phyloP scores from a whole-genome alignment of 2,888 invertebrate species.

The Mimachlamys varia region DNA sequence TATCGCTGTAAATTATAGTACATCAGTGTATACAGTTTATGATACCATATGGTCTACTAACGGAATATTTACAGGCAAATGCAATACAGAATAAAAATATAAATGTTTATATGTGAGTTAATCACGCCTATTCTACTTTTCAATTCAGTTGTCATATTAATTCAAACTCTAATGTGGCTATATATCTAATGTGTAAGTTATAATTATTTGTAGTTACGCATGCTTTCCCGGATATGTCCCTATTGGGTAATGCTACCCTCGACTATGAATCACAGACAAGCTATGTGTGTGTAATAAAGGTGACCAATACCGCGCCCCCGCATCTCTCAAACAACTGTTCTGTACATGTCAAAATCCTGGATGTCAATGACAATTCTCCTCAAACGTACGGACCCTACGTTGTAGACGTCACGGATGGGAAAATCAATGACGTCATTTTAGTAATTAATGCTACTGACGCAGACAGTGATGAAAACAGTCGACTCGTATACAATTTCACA shows the following conservation, averaged over 20 bases:
- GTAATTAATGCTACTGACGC: background rate
- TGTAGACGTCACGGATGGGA: background rate
- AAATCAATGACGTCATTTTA: background rate
- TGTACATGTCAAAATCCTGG: background rate
- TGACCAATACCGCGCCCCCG: background rate
- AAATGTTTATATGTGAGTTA: no score
- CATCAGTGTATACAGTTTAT: no score
- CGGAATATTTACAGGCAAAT: no score
- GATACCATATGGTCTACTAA: no score
- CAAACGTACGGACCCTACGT: background rate
- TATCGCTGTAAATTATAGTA: no score
- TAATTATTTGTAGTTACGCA: background rate
- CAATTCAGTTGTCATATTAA: no score
- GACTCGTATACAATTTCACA: background rate
- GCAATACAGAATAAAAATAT: no score
- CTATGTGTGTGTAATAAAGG: background rate
- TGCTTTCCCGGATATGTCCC: background rate
- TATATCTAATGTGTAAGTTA: no score
- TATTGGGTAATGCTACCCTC: background rate
- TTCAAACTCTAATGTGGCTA: no score
- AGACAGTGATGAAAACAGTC: background rate
- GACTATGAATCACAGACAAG: background rate
- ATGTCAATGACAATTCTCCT: background rate
- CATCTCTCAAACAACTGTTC: background rate
- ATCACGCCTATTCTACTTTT: background rate